Conservation (phyloP, 2,113 vertebrate species). For the Alexandromys fortis region DNA sequence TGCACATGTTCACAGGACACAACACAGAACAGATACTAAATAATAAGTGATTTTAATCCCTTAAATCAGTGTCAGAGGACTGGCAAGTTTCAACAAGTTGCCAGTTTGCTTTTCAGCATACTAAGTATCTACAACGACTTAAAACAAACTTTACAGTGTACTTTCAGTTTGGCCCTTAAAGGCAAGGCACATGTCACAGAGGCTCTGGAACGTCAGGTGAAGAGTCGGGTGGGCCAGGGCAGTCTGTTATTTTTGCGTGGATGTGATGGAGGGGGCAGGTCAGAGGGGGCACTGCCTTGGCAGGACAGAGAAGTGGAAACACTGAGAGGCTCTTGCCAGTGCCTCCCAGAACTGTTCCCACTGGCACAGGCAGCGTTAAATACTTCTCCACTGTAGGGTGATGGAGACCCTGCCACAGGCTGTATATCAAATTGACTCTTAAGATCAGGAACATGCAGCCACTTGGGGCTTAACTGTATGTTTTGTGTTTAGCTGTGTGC, state of each 20-base stretch:
- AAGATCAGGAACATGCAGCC: neutral
- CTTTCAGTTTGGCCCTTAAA: constrained; percentile 50
- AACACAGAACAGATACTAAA: neutral
- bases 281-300: neutral
- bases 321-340: neutral
- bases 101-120: neutral
- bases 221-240: neutral
- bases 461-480: neutral
- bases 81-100: constrained; percentile 38
- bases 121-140: neutral
- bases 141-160: neutral
- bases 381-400: neutral
- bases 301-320: neutral
- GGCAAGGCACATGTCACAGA: neutral
- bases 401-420: neutral
- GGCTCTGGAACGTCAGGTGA: neutral
- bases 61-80: neutral
- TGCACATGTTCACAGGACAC: neutral
- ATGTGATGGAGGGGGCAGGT: neutral
- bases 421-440: neutral
- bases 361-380: neutral
- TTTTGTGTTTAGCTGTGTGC: constrained; percentile 45
- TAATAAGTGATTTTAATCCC: neutral
- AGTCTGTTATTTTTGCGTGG: constrained; percentile 11
- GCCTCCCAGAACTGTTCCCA: neutral